Evolutionary conservation across 2,888 invertebrate genomes (phyloP).

Genomic region (Eupithecia vulgata): DNA sequence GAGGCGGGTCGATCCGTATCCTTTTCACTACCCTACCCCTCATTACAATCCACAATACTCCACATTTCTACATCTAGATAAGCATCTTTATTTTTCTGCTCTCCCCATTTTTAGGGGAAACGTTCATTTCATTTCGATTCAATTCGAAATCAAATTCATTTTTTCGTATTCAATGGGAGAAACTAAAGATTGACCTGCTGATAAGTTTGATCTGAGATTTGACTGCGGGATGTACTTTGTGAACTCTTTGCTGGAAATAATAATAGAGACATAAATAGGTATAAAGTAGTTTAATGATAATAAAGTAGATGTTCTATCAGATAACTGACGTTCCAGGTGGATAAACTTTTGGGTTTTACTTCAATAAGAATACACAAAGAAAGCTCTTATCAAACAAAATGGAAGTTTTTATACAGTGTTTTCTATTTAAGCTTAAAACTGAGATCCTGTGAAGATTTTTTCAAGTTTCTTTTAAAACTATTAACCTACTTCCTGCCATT

Average conservation of each 20-base stretch:
- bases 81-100: slow-evolving; percentile 74
- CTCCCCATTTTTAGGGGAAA: slow-evolving; percentile 67
- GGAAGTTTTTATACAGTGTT: not conserved
- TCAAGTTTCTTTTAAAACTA: slow-evolving; percentile 34
- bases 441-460: slow-evolving; percentile 18
- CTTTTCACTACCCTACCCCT: slow-evolving; percentile 81
- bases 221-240: slow-evolving; percentile 61
- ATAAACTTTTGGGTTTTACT: slow-evolving; percentile 18
- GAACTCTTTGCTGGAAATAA: slow-evolving; percentile 49
- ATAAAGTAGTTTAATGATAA: slow-evolving; percentile 40
- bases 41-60: slow-evolving; percentile 79
- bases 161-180: slow-evolving; percentile 68
- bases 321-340: slow-evolving; percentile 30
- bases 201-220: slow-evolving; percentile 72
- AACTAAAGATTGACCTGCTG: slow-evolving; percentile 71
- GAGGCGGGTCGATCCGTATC: slow-evolving; percentile 74
- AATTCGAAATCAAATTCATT: slow-evolving; percentile 78
- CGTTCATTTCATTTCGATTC: slow-evolving; percentile 80
- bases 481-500: slow-evolving; percentile 44
- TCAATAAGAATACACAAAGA: slow-evolving; percentile 4
- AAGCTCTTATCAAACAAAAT: not conserved
- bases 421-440: not conserved
- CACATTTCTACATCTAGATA: slow-evolving; percentile 79
- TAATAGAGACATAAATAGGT: slow-evolving; percentile 43
- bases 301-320: slow-evolving; percentile 34